Evolutionary conservation across 1,140 invertebrate species (phyloP).

Genomic region (Tenebrio molitor): DNA sequence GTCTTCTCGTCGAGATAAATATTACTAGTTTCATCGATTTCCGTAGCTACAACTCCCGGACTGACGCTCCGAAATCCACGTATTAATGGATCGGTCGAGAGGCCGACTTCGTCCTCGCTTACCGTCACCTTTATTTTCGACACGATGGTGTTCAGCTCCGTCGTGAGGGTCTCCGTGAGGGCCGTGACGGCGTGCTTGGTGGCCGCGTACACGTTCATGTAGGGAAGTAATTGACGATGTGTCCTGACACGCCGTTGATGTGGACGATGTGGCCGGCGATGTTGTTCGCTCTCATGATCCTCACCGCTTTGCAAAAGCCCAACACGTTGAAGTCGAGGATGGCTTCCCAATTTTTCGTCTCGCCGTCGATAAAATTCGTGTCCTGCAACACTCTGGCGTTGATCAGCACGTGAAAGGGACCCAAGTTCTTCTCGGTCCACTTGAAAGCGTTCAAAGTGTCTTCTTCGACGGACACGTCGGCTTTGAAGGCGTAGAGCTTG

Average conservation of each 20-base stretch:
- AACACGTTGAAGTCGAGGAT: conserved; percentile 77
- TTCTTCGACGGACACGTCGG: conserved; percentile 77
- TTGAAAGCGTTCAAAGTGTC: conserved; percentile 78
- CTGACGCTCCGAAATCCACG: background rate
- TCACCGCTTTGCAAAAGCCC: conserved; percentile 76
- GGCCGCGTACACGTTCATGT: conserved; percentile 71
- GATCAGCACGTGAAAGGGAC: conserved; percentile 78
- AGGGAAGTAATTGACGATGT: conserved; percentile 65
- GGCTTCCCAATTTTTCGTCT: conserved; percentile 67
- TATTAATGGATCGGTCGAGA: background rate
- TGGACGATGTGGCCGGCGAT: conserved; percentile 80
- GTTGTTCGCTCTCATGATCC: conserved; percentile 75
- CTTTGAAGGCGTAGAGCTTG: conserved; percentile 70
- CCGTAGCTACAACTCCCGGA: background rate
- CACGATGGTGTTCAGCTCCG: conserved; percentile 73
- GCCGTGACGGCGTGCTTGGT: conserved; percentile 80
- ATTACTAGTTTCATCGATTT: background rate
- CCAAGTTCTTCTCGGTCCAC: conserved; percentile 73
- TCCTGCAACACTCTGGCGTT: conserved; percentile 75
- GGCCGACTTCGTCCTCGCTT: conserved; percentile 57
- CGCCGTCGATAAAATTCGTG: conserved; percentile 64
- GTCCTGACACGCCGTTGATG: conserved; percentile 75
- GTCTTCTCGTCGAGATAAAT: background rate
- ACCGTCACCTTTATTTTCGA: conserved; percentile 78
- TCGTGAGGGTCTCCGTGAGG: conserved; percentile 74